Evolutionary conservation across 2,888 invertebrate species (phyloP).

Genomic region (Isotomurus palustris): DNA sequence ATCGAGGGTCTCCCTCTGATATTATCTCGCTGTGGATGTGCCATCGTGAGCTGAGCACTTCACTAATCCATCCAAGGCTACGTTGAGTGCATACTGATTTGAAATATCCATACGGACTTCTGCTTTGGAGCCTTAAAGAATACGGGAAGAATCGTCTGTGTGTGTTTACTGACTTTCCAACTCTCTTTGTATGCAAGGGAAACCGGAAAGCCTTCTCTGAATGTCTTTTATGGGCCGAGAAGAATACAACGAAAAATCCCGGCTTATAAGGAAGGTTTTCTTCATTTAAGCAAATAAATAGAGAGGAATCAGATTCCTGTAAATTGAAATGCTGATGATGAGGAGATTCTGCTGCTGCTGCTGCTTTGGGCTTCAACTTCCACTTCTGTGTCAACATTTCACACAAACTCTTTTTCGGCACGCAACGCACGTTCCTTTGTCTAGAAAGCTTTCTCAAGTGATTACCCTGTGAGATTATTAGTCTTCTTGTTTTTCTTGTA

Average conservation of each 20-base stretch:
- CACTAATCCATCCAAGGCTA: neutral
- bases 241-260: conserved; percentile 1
- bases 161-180: too few relatives aligned
- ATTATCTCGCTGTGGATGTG: neutral
- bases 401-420: conserved; percentile 18
- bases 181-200: too few relatives aligned
- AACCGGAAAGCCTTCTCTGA: too few relatives aligned
- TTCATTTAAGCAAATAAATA: conserved; percentile 11
- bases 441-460: neutral
- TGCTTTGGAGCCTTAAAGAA: too few relatives aligned
- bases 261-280: neutral
- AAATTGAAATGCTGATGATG: neutral
- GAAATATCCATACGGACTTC: too few relatives aligned
- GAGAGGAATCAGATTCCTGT: too few relatives aligned
- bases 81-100: too few relatives aligned
- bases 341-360: neutral
- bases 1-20: conserved; percentile 14
- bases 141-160: too few relatives aligned
- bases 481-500: neutral
- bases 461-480: neutral
- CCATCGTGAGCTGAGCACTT: neutral
- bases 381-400: conserved; percentile 6
- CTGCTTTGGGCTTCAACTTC: neutral
- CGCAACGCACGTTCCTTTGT: conserved; percentile 21
- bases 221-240: too few relatives aligned